Percentiles rank a stretch among this genome's conserved stretches.
Evolutionary conservation across 2,113 vertebrate genomes (phyloP).

Genomic region (Trogon melanurus): DNA sequence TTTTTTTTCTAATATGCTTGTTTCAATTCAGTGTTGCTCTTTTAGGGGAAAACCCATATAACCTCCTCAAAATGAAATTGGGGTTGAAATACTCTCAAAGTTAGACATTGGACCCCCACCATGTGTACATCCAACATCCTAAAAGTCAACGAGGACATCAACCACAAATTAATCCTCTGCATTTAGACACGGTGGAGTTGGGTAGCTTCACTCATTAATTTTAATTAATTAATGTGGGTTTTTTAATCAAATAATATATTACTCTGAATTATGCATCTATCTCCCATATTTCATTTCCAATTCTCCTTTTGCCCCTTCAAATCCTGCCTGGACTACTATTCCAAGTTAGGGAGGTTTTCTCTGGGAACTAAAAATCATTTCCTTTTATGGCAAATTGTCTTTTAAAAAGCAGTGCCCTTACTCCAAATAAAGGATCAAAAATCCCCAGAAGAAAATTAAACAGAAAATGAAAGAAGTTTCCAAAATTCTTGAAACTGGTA

Average conservation of each 20-base stretch:
- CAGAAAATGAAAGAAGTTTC: not conserved
- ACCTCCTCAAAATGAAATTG: not conserved
- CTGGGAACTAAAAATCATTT: not conserved
- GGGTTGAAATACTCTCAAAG: not conserved
- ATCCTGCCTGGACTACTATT: not conserved
- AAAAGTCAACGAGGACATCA: not conserved
- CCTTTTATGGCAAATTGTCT: not conserved
- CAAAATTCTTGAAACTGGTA: not conserved
- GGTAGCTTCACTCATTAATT: not conserved
- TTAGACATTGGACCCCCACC: not conserved
- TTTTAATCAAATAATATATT: not conserved
- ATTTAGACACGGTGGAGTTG: not conserved
- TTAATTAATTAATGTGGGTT: not conserved
- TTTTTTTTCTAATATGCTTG: not conserved
- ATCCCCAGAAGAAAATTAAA: not conserved
- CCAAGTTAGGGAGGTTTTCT: not conserved
- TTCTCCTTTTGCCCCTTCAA: not conserved
- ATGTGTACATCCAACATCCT: not conserved
- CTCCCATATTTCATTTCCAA: not conserved
- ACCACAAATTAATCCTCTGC: not conserved
- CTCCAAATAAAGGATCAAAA: not conserved
- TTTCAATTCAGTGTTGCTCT: not conserved
- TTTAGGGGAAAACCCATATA: not conserved
- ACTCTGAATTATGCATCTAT: not conserved
- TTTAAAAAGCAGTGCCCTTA: not conserved